Evolutionary conservation across 2,888 invertebrate species (phyloP), one percentile per base, ranked within the genome.

Genomic region (Gisinianus flammeolus): DNA sequence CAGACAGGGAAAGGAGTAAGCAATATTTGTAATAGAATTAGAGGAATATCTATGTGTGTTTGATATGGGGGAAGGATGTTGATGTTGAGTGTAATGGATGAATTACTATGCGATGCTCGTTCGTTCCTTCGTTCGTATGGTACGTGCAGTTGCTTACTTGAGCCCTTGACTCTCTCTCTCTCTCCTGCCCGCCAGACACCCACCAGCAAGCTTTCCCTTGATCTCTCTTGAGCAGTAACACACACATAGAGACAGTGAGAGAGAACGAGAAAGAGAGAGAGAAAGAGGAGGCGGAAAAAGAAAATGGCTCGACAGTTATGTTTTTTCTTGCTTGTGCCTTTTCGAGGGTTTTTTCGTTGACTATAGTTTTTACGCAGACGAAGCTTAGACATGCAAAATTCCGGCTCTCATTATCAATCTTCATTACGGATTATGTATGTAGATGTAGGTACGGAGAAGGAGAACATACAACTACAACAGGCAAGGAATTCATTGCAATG

Each of bases 361-460:
- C n/a, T n/a, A n/a, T n/a, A n/a, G n/a, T n/a, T n/a, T n/a, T n/a
- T n/a, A n/a, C n/a, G n/a, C n/a, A n/a, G n/a, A n/a, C n/a, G n/a
- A n/a, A 68, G 35, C 35, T 68, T 68, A 76, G 79, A 79, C 79
- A 72, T 76, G 58, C 30, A 67, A 78, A 68, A 79, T 79, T 76
- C 66, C 22, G 67, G 52, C 72, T 76, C 72, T 76, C 76, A 79
- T 79, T 79, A 79, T 79, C 79, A 79, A 79, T 79, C 79, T 79
- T 79, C 79, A 79, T 79, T 79, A 79, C n/a, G 69, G 73, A 76
- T 73, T 77, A 72, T 28, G 67, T 58, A 70, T 72, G 56, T 56
- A 72, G n/a, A n/a, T n/a, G n/a, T n/a, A n/a, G n/a, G n/a, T n/a
- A n/a, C n/a, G n/a, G n/a, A n/a, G n/a, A n/a, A n/a, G n/a, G n/a